Evolutionary conservation across 2,113 vertebrate species (phyloP).

Genomic region (Eidolon helvum): DNA sequence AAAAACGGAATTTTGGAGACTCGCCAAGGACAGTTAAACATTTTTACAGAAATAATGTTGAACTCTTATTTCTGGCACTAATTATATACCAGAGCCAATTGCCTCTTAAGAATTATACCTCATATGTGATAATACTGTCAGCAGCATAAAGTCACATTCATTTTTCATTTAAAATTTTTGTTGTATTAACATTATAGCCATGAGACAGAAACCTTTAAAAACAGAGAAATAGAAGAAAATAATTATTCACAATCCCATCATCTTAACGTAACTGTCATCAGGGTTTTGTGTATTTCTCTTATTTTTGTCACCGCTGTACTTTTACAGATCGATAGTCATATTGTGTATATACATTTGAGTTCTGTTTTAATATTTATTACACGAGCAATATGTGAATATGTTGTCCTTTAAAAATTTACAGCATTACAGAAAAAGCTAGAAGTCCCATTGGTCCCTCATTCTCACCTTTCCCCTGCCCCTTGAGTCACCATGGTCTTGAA

Average conservation of each 20-base stretch:
- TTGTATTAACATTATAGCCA: constrained; percentile 8
- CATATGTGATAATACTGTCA: neutral
- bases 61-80: constrained; percentile 47
- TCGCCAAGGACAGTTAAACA: constrained; percentile 15
- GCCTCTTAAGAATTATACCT: constrained; percentile 18
- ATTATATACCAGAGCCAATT: neutral
- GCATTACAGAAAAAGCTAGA: constrained; percentile 1
- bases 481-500: constrained; percentile 22
- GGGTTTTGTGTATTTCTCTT: neutral
- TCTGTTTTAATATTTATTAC: neutral
- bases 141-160: neutral
- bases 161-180: neutral
- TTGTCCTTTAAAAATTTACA: constrained; percentile 44
- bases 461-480: neutral
- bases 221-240: neutral
- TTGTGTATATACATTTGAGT: neutral
- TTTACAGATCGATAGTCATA: constrained; percentile 33
- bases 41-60: constrained; percentile 16
- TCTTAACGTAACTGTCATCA: neutral
- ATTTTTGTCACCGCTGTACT: constrained; percentile 1
- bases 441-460: neutral
- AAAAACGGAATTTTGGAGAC: constrained; percentile 39
- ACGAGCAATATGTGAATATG: neutral
- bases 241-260: neutral
- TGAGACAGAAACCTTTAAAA: neutral